phyloP scores from a whole-genome alignment of 2,797 vertebrate genomes.

The Hoplostethus mediterraneus region DNA sequence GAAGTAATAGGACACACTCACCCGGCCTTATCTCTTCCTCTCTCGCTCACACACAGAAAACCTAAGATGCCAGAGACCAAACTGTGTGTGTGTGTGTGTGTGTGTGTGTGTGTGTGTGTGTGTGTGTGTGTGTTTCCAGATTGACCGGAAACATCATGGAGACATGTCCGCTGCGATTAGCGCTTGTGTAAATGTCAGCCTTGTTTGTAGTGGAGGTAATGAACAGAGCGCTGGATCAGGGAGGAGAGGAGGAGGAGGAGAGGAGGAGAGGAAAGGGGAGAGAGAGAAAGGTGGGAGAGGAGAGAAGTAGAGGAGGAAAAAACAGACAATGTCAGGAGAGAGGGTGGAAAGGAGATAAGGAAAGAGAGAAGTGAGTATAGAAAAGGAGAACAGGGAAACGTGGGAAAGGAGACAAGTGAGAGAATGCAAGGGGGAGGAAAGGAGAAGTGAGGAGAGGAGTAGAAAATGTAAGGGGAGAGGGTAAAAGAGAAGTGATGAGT shows the following conservation, averaged over 20 bases:
- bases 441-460: not conserved
- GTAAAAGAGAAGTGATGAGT: too few species aligned
- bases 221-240: conserved; percentile 55
- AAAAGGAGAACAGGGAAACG: not conserved
- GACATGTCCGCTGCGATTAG: conserved; percentile 69
- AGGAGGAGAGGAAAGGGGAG: not conserved
- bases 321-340: conserved; percentile 28
- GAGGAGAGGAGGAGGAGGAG: not conserved
- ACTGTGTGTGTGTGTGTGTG: not conserved
- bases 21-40: not conserved
- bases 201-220: conserved; percentile 69
- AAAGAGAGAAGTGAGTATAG: not conserved
- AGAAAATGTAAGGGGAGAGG: too few species aligned
- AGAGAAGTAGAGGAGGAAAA: conserved; percentile 4
- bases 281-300: conserved; percentile 16
- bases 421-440: not conserved
- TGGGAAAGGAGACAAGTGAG: not conserved
- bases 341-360: conserved; percentile 1
- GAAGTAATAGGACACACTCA: conserved; percentile 6
- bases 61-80: not conserved
- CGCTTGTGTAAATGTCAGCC: conserved; percentile 75
- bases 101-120: conserved; percentile 1
- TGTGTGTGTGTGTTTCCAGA: conserved; percentile 25
- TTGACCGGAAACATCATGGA: conserved; percentile 64
- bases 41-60: not conserved